Evolutionary conservation across 2,888 invertebrate species (phyloP).

Genomic region (Julus scandinavius): DNA sequence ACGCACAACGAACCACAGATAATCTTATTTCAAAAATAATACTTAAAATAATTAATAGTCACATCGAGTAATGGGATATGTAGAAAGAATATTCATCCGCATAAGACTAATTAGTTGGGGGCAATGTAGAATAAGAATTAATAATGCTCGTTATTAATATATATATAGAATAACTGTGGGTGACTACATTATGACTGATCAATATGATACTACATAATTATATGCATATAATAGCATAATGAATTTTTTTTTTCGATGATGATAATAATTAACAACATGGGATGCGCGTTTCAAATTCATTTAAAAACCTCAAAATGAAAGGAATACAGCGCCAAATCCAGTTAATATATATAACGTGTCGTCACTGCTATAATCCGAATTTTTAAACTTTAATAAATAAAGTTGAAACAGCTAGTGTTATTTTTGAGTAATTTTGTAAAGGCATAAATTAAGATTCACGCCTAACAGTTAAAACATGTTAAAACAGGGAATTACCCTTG

Average conservation of each 20-base stretch:
- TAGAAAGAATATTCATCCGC: neutral
- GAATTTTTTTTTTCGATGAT: neutral
- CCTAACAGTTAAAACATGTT: neutral
- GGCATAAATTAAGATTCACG: neutral
- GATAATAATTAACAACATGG: neutral
- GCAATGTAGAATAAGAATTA: neutral
- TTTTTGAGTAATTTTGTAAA: neutral
- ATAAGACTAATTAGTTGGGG: neutral
- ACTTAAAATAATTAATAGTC: slow-evolving; percentile 1
- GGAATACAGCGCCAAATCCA: neutral
- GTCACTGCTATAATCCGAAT: neutral
- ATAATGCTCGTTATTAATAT: slow-evolving; percentile 10
- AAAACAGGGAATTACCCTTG: neutral
- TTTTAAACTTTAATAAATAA: slow-evolving; percentile 29
- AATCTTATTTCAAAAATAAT: neutral
- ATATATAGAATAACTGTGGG: neutral
- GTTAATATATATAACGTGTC: neutral
- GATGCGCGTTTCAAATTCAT: neutral
- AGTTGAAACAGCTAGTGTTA: slow-evolving; percentile 42
- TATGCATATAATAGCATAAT: slow-evolving; percentile 20
- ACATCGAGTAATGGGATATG: neutral
- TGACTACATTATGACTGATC: slow-evolving; percentile 26
- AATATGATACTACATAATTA: slow-evolving; percentile 38
- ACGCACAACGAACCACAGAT: neutral
- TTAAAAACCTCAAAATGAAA: neutral